Evolutionary conservation across 2,113 vertebrate species (phyloP), one percentile per base, ranked within the genome.

Genomic region (Brienomyrus brachyistius): DNA sequence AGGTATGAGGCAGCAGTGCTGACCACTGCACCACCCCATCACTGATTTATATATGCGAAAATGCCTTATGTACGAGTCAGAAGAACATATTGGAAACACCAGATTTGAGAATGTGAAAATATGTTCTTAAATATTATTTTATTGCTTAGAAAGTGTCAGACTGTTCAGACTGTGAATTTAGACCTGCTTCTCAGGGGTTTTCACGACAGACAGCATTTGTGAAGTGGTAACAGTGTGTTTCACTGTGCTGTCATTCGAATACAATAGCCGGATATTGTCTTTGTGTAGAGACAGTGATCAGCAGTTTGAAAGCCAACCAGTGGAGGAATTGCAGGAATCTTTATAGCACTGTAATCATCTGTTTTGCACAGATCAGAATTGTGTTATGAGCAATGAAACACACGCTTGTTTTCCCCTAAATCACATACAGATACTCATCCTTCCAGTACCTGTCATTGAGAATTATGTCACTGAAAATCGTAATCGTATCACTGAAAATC

Each of bases 121-220:
- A 13, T 35, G 31, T 80, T 80, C 74, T 80, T 74, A 70, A 74
- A 40, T 35, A 50, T 66, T 70, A 15, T 27, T 10, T 21, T 48
- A 50, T 45, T 70, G 23, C 77, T 40, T 84, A 21, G 74, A 59
- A 89, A 47, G 50, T 89, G 88, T 51, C 15, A 80, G 50, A 89
- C 19, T 47, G 5, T 89, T 27, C 47, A 51, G 45, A 59, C 15
- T 56, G 23, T 70, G 9, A 51, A 19, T n/a, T 54, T 27, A 82
- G 9, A 7, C 31, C 50, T 15, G 51, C 47, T 27, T 51, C 27
- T 31, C 27, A 17, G 70, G 23, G 70, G 10, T n/a, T 70, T 45
- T 23, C 47, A 43, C 15, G 56, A n/a, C 62, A 88, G 43, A 27
- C 62, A 9, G 48, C 88, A 80, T 83, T 59, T 51, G 51, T 83